These are phyloP conservation scores for Pleuronectes platessa DNA, from an alignment of 2,113 vertebrate genomes.

Conservation along the genomic window DNA sequence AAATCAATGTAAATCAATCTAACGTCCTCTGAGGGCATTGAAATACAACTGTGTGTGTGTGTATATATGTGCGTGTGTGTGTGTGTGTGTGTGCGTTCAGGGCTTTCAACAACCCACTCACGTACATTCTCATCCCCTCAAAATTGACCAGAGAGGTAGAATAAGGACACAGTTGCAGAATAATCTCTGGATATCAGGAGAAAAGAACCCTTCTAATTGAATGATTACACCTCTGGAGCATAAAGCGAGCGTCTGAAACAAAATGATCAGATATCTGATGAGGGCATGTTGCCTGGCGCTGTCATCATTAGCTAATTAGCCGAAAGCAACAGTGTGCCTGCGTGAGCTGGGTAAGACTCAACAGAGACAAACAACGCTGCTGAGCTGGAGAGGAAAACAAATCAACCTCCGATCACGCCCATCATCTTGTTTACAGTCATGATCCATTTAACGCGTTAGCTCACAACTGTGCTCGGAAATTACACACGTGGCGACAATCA, in stretches of 20 bases:
- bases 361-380: conserved; percentile 31
- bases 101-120: too few species aligned
- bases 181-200: neutral
- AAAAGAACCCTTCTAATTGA: neutral
- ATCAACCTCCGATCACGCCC: conserved; percentile 47
- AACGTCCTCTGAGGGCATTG: too few species aligned
- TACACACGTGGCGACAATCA: conserved; percentile 35
- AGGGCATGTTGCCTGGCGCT: neutral
- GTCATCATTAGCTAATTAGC: conserved; percentile 26
- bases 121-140: neutral
- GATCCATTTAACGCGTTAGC: conserved; percentile 68
- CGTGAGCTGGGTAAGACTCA: conserved; percentile 8
- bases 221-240: neutral
- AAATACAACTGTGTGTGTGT: too few species aligned
- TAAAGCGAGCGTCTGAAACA: conserved; percentile 3
- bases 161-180: neutral
- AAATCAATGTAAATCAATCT: too few species aligned
- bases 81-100: too few species aligned
- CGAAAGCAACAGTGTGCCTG: conserved; percentile 20
- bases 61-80: too few species aligned
- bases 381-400: conserved; percentile 46
- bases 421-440: conserved; percentile 55
- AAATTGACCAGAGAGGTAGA: neutral
- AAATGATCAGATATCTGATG: neutral
- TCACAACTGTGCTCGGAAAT: conserved; percentile 36